Conservation (phyloP, 2,888 invertebrate genomes). For the Apamea crenata region DNA sequence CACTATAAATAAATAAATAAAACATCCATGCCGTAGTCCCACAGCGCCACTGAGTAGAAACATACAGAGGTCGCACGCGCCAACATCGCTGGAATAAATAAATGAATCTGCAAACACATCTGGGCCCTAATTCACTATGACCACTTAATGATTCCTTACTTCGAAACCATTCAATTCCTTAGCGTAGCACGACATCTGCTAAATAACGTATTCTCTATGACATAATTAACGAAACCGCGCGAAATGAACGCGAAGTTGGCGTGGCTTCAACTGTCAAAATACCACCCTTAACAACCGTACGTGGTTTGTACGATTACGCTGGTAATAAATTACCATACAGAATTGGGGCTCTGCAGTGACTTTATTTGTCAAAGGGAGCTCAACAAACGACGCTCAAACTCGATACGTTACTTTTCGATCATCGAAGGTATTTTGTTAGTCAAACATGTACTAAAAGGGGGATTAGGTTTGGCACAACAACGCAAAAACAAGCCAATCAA, state of each 20-base stretch:
- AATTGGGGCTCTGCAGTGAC: background rate
- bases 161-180: too few species aligned
- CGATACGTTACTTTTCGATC: background rate
- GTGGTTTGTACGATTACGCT: too few species aligned
- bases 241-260: too few species aligned
- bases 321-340: too few species aligned
- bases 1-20: constrained; percentile 59
- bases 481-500: background rate
- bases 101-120: background rate
- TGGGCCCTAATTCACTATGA: too few species aligned
- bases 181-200: too few species aligned
- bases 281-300: too few species aligned
- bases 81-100: background rate
- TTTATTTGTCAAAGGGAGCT: background rate
- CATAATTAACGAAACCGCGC: too few species aligned
- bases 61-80: background rate
- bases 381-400: background rate
- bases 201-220: too few species aligned
- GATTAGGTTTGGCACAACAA: background rate
- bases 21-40: constrained; percentile 29
- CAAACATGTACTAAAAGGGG: background rate
- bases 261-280: too few species aligned
- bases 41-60: background rate
- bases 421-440: background rate
- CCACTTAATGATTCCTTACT: too few species aligned